These are phyloP conservation scores for Hemicentrotus pulcherrimus DNA, from an alignment of 35 echinoderm and acorn worm genomes.

Conservation along the genomic window DNA sequence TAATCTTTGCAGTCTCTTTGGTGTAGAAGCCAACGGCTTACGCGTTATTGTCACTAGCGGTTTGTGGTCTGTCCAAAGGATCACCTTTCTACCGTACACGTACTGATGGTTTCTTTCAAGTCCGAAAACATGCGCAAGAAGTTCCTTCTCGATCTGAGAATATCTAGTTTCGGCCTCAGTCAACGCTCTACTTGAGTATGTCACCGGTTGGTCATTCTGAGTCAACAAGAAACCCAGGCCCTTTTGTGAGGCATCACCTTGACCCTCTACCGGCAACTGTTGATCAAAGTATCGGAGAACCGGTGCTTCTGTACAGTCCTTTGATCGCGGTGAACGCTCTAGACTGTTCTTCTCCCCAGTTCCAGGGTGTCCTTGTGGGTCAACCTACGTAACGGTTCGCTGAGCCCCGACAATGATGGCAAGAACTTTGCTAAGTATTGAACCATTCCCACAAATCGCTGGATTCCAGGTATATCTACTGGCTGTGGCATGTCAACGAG, in stretches of 20 bases:
- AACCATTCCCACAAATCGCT: constrained; percentile 44
- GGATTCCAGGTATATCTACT: constrained; percentile 23
- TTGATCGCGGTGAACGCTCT: constrained; percentile 26
- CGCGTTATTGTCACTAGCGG: constrained; percentile 57
- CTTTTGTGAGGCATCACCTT: constrained; percentile 57
- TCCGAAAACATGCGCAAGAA: constrained; percentile 76
- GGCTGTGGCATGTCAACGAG: constrained; percentile 7
- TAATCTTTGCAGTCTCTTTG: constrained; percentile 70
- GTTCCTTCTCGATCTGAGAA: too few relatives aligned
- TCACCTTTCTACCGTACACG: constrained; percentile 25
- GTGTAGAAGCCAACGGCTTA: constrained; percentile 68
- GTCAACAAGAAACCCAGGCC: constrained; percentile 56
- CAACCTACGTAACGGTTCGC: constrained; percentile 46
- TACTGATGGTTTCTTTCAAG: constrained; percentile 51
- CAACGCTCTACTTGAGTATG: too few relatives aligned
- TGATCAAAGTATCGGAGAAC: constrained; percentile 62
- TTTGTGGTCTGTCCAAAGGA: constrained; percentile 81
- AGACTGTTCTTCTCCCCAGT: constrained; percentile 52
- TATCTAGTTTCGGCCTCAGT: too few relatives aligned
- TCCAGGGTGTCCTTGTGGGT: constrained; percentile 41
- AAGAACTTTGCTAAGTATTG: constrained; percentile 66
- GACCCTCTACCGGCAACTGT: constrained; percentile 43
- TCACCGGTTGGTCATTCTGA: too few relatives aligned
- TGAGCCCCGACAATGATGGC: constrained; percentile 51
- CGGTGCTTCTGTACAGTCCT: constrained; percentile 46